Percentiles rank a stretch among this genome's conserved stretches.
Evolutionary conservation across 2,888 invertebrate species (phyloP).

Genomic region (Apotomis betuletana): DNA sequence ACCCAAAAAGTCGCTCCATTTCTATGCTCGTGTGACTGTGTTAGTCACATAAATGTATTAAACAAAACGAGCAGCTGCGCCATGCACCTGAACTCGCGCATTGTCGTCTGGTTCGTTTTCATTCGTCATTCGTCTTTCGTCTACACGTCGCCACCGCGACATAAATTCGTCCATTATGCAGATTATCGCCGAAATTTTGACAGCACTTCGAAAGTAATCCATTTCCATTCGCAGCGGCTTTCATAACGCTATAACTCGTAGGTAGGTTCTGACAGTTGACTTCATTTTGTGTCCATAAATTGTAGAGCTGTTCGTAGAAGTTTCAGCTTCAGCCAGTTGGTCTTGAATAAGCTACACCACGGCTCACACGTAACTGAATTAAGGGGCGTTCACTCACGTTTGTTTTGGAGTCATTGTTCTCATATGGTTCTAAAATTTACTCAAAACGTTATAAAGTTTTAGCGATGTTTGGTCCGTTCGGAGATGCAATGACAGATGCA

Average conservation of each 20-base stretch:
- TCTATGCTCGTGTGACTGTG: conserved; percentile 25
- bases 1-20: conserved; percentile 22
- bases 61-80: conserved; percentile 34
- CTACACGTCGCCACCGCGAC: conserved; percentile 12
- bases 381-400: conserved; percentile 49
- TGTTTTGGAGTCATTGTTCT: conserved; percentile 35
- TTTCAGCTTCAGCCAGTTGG: conserved; percentile 27
- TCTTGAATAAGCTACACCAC: conserved; percentile 33
- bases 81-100: conserved; percentile 33
- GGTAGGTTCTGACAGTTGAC: conserved; percentile 11
- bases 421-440: conserved; percentile 2
- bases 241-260: conserved; percentile 4
- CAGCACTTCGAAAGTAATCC: background rate
- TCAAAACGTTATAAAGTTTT: background rate
- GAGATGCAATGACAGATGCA: background rate
- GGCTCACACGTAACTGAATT: conserved; percentile 48
- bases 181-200: conserved; percentile 21
- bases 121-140: conserved; percentile 33
- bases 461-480: background rate
- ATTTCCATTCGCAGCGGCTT: conserved; percentile 1
- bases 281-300: conserved; percentile 42
- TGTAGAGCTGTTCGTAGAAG: conserved; percentile 10
- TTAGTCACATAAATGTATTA: conserved; percentile 36
- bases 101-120: conserved; percentile 38
- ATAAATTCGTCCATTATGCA: conserved; percentile 28